Evolutionary conservation across 2,888 invertebrate genomes (phyloP), one percentile per base, ranked within the genome.

Genomic region (Physocephala rufipes): DNA sequence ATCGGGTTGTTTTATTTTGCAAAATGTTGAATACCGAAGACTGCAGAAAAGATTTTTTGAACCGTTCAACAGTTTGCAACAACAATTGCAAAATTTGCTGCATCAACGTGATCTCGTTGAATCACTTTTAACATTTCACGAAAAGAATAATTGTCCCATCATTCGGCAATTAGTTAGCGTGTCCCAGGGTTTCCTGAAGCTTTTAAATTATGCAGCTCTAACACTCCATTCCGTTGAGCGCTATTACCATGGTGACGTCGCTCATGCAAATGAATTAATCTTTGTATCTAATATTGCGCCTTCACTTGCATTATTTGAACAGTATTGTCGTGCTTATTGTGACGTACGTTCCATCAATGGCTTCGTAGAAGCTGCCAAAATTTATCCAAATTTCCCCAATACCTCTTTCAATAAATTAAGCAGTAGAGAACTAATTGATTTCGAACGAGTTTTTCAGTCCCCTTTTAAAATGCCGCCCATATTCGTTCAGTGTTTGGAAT

Each of bases 261-360:
- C 78, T n/a, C 80, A 88, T 70, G 89, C 91, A 78, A 89, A 89
- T 82, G 91, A 92, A 86, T 88, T 93, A 80, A 87, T 90, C 65
- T 89, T 92, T 79, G 88, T 93, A 78, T 90, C 90, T 81, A 89
- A 90, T 86, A 88, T 90, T 81, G 91, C 92, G 79, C 93, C 93
- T 85, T 90, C 89, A 85, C 89, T 92, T 81, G 89, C 89, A 81
- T 88, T 92, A 74, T 93, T 92, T 82, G 91, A 89, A 83, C 89
- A 89, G 82, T 93, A 93, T 87, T 88, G 91, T 61, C 88, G 90
- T 85, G 89, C 90, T 78, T 88, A 92, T 82, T 92, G 92, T 84
- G 91, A 93, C 88, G 88, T 92, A 74, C 90, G 91, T 80, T 91
- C 92, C 77, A 88, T 92, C 74, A 90, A 91, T 80, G 93, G 92